Conservation (phyloP, 2,797 vertebrate species). For the Natrix natrix region DNA sequence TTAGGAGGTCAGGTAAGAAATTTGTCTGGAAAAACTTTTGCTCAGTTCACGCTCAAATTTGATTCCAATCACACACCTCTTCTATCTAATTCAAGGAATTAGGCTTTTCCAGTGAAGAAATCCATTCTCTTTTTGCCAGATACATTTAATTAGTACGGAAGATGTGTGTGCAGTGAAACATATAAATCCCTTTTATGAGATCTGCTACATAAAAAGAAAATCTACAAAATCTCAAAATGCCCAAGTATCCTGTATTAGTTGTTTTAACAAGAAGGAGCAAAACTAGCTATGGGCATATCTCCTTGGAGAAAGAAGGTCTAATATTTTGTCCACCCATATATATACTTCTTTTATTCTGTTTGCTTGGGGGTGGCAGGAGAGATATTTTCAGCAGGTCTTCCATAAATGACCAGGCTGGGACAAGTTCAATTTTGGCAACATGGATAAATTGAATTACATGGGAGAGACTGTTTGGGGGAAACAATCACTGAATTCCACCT, state of each 20-base stretch:
- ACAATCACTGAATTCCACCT: not conserved
- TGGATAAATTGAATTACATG: not conserved
- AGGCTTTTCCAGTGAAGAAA: not conserved
- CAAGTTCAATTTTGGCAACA: not conserved
- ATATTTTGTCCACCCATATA: not conserved
- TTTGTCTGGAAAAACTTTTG: not conserved
- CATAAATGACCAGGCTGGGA: not conserved
- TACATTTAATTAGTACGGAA: not conserved
- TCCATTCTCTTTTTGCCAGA: not conserved
- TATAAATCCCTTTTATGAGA: conserved; percentile 1
- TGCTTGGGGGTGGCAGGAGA: not conserved
- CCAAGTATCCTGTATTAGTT: not conserved
- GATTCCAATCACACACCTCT: accelerated
- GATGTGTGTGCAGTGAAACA: not conserved
- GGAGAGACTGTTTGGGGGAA: not conserved
- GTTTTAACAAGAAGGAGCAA: not conserved
- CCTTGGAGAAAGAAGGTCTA: not conserved
- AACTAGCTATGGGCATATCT: not conserved
- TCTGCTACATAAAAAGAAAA: not conserved
- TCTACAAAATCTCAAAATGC: conserved; percentile 11
- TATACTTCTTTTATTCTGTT: not conserved
- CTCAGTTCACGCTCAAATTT: not conserved
- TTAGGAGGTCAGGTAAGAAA: not conserved
- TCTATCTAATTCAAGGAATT: not conserved
- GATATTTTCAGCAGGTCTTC: not conserved